A percentile compares a stretch with the other conserved stretches of the same genome.
These are phyloP conservation scores for Spodoptera exigua DNA, from an alignment of 2,888 invertebrate genomes.

Conservation along the genomic window DNA sequence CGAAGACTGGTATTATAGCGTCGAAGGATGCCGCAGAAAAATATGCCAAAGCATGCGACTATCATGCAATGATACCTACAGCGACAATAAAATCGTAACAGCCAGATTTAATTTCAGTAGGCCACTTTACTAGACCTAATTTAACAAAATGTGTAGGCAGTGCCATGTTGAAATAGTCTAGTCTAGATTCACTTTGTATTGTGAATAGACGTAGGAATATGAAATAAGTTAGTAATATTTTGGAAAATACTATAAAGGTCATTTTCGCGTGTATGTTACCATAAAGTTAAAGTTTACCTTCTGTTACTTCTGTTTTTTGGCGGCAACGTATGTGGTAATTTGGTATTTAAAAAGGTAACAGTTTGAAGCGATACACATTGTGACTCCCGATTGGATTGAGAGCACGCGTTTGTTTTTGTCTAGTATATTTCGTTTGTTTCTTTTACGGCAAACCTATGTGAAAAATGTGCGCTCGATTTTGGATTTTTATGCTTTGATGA, in stretches of 20 bases:
- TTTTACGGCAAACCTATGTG: constrained; percentile 28
- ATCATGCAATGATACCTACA: no score
- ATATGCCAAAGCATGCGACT: no score
- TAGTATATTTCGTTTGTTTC: constrained; percentile 23
- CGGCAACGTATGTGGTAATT: constrained; percentile 47
- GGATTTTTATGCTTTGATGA: constrained; percentile 33
- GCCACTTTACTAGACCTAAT: background rate
- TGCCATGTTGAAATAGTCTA: constrained; percentile 17
- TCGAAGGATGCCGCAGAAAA: no score
- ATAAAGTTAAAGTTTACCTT: constrained; percentile 27
- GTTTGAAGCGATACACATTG: constrained; percentile 62
- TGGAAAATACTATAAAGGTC: no score
- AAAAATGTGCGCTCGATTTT: constrained; percentile 48
- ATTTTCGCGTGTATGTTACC: background rate
- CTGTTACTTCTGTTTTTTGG: constrained; percentile 12
- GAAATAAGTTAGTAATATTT: no score
- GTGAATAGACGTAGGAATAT: constrained; percentile 11
- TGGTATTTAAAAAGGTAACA: constrained; percentile 67
- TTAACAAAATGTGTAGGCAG: constrained; percentile 29
- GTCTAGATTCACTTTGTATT: constrained; percentile 7
- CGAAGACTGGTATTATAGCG: no score
- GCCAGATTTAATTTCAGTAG: no score
- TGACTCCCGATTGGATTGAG: constrained; percentile 56
- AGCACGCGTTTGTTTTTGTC: constrained; percentile 57
- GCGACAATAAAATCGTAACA: no score